Percentiles rank a stretch among this genome's conserved stretches.
These are phyloP conservation scores for Lottia gigantea DNA, from an alignment of 2,888 invertebrate genomes.

Conservation along the genomic window DNA sequence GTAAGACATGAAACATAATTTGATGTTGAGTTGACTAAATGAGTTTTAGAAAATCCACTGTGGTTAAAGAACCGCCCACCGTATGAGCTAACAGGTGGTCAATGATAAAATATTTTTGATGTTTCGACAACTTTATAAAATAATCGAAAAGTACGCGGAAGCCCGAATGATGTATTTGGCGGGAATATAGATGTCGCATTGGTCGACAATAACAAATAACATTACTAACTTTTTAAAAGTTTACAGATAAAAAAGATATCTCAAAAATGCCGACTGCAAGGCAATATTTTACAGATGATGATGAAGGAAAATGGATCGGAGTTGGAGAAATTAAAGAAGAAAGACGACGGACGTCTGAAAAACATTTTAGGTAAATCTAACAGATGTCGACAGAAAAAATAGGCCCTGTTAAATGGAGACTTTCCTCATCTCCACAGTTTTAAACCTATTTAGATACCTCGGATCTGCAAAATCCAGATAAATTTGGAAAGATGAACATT, in stretches of 20 bases:
- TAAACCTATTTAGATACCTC: too few relatives aligned
- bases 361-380: conserved; percentile 36
- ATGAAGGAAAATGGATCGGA: conserved; percentile 27
- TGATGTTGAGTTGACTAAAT: not conserved
- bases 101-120: not conserved
- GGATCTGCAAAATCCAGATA: too few relatives aligned
- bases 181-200: conserved; percentile 21
- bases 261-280: conserved; percentile 11
- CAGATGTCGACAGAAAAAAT: too few relatives aligned
- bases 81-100: not conserved
- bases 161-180: conserved; percentile 8
- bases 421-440: too few relatives aligned
- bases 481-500: too few relatives aligned
- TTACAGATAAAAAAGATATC: not conserved
- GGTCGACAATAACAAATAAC: conserved; percentile 17
- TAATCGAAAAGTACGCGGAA: not conserved
- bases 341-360: conserved; percentile 23
- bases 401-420: too few relatives aligned
- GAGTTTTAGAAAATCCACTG: not conserved
- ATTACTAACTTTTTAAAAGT: not conserved
- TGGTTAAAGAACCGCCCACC: not conserved
- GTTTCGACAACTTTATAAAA: not conserved
- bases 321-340: conserved; percentile 24
- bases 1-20: not conserved
- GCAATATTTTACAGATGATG: conserved; percentile 12